Evolutionary conservation across 1,140 invertebrate genomes (phyloP).

Genomic region (Xylocopa sonorina): DNA sequence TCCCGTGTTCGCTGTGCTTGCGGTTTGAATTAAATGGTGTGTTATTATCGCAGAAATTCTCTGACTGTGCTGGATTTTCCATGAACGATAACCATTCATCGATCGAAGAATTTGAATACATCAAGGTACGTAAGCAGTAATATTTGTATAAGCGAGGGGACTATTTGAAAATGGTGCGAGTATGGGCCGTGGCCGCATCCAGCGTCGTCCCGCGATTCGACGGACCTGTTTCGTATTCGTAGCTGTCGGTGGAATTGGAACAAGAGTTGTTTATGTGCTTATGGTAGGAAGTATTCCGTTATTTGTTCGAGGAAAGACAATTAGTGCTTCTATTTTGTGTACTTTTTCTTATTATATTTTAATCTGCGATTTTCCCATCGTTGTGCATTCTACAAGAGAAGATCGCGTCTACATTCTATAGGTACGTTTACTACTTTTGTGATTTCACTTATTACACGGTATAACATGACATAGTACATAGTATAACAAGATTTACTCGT

Average conservation of each 20-base stretch:
- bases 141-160: conserved; percentile 31
- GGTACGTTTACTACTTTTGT: conserved; percentile 49
- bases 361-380: conserved; percentile 7
- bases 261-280: conserved; percentile 66
- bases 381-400: conserved; percentile 16
- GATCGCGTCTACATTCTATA: conserved; percentile 36
- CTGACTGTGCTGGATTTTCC: background rate
- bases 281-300: conserved; percentile 38
- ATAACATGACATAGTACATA: conserved; percentile 9
- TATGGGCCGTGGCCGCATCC: conserved; percentile 62
- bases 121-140: conserved; percentile 30
- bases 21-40: conserved; percentile 25
- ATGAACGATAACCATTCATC: conserved; percentile 5
- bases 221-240: conserved; percentile 60
- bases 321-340: conserved; percentile 21
- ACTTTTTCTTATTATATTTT: background rate
- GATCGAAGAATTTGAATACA: background rate
- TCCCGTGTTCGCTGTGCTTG: conserved; percentile 35
- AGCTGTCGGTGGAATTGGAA: conserved; percentile 60
- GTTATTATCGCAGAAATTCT: background rate
- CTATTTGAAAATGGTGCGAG: conserved; percentile 64
- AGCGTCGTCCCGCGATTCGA: conserved; percentile 65
- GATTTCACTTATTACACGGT: conserved; percentile 23
- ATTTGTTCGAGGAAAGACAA: conserved; percentile 14
- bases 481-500: background rate